Evolutionary conservation across 1,140 invertebrate genomes (phyloP).

Genomic region (Papilio aristodemus): DNA sequence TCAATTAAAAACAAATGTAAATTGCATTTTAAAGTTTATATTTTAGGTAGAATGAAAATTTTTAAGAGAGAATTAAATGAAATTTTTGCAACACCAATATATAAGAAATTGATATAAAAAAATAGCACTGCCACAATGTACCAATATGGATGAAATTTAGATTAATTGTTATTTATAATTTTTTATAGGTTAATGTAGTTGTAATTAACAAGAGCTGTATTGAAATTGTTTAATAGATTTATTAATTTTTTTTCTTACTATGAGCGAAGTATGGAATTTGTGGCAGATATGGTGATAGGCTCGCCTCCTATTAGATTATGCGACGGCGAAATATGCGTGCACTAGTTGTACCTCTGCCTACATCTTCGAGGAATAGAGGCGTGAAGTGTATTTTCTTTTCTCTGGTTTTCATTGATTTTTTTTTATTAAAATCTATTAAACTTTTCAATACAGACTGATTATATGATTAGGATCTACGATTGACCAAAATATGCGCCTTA

Average conservation of each 20-base stretch:
- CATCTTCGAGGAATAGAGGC: too few relatives aligned
- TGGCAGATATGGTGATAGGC: too few relatives aligned
- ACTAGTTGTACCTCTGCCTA: too few relatives aligned
- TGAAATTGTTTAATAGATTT: slow-evolving; percentile 21
- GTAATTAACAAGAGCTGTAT: slow-evolving; percentile 22
- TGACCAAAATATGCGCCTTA: slow-evolving; percentile 25
- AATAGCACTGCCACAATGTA: slow-evolving; percentile 31
- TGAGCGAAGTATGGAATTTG: not conserved
- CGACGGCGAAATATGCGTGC: too few relatives aligned
- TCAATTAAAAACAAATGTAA: slow-evolving; percentile 6
- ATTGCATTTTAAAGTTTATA: not conserved
- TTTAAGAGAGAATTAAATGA: not conserved
- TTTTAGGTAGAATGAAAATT: not conserved
- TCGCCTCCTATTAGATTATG: too few relatives aligned
- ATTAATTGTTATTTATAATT: slow-evolving; percentile 22
- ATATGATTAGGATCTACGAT: slow-evolving; percentile 24
- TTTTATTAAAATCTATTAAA: slow-evolving; percentile 8
- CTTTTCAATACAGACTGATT: slow-evolving; percentile 9
- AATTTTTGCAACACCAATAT: slow-evolving; percentile 23
- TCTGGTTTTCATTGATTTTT: not conserved
- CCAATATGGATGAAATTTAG: slow-evolving; percentile 21
- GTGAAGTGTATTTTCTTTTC: too few relatives aligned
- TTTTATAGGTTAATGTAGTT: slow-evolving; percentile 34
- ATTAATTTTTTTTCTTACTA: not conserved
- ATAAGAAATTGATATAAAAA: not conserved